Evolutionary conservation across 2,113 vertebrate species (phyloP), one percentile per base, ranked within the genome.

Genomic region (Hippopotamus amphibius): DNA sequence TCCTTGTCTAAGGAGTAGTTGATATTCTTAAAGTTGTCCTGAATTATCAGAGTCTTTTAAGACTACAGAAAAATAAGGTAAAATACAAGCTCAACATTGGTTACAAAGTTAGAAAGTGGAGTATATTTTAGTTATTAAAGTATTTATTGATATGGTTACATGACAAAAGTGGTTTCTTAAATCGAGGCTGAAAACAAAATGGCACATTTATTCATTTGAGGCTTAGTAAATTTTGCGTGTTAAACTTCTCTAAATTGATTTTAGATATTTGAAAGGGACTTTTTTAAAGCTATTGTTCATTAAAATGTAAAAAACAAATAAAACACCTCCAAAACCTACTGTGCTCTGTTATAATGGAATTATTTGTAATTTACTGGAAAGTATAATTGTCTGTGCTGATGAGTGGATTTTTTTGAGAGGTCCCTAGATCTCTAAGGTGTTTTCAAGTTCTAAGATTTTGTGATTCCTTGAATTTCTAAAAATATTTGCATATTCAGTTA

Each of bases 161-260:
- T 84, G 43, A 92, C 37, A 84, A 65, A 85, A 93, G 41, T 80
- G 77, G 24, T 11, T 89, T 85, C 79, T 84, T 87, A 68, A 96
- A 68, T 16, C 43, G 76, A 74, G 8, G 41, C 26, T 88, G 89
- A 76, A 81, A 80, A 69, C 26, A 71, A 0, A 17, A 2, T 96
- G 55, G 12, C 22, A 65, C 6, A 71, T 63, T 93, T 80, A 83
- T 80, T 66, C 9, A 63, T 94, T 88, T 81, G 30, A 90, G 72
- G n/a, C 22, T 91, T 37, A 93, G 53, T 76, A 55, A 69, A 74
- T 88, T 97, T 96, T 66, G 22, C 55, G 22, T 84, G 1, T 59
- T 92, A 86, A 96, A 85, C 3, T 89, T 90, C 30, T 88, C 43
- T 85, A 77, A 85, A 33, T 82, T 55, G 59, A n/a, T 96, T 71